Percentiles rank a stretch among this genome's conserved stretches.
Evolutionary conservation across 2,888 invertebrate species (phyloP).

Genomic region (Meandrusa payeni): DNA sequence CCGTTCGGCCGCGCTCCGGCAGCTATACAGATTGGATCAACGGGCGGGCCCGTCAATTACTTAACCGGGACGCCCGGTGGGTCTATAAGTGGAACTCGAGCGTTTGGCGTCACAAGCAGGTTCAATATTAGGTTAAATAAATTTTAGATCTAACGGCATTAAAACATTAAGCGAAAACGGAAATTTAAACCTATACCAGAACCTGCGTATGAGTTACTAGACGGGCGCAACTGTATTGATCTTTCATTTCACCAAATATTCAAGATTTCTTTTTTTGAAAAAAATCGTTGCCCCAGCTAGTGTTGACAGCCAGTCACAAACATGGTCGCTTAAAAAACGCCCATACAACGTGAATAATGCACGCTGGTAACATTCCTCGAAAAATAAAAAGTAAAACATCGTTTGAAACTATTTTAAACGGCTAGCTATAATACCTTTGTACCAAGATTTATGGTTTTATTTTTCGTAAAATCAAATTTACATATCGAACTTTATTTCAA

Average conservation of each 20-base stretch:
- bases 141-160: too few relatives aligned
- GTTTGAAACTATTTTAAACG: constrained; percentile 41
- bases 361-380: constrained; percentile 68
- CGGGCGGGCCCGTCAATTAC: not conserved
- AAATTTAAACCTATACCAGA: too few relatives aligned
- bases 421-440: constrained; percentile 39
- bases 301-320: constrained; percentile 41
- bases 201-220: constrained; percentile 18
- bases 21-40: not conserved
- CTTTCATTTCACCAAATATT: constrained; percentile 1
- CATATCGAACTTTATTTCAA: constrained; percentile 32
- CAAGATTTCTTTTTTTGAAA: constrained; percentile 1
- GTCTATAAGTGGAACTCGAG: constrained; percentile 28
- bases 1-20: not conserved
- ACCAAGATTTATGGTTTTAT: constrained; percentile 43
- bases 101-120: constrained; percentile 27
- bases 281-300: constrained; percentile 19
- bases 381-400: constrained; percentile 43
- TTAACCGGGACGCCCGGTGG: constrained; percentile 3
- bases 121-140: constrained; percentile 18
- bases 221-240: constrained; percentile 8
- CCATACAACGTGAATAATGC: constrained; percentile 48
- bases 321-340: constrained; percentile 42
- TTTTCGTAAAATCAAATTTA: constrained; percentile 26
- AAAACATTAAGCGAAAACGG: too few relatives aligned